Evolutionary conservation across 2,888 invertebrate genomes (phyloP).

Genomic region (Limenitis arthemis): DNA sequence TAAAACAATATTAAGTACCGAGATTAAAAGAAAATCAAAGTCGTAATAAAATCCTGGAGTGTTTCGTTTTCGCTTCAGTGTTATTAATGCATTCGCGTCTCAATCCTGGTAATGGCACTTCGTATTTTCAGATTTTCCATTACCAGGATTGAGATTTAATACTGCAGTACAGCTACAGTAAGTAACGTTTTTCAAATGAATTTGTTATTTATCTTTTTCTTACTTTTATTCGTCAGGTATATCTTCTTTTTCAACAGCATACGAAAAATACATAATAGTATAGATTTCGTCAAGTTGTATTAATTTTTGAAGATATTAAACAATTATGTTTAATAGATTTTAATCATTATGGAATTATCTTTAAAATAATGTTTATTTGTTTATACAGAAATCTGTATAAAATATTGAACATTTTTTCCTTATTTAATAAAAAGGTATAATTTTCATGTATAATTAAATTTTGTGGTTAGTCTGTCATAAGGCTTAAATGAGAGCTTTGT

Average conservation of each 20-base stretch:
- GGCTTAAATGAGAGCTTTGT: constrained; percentile 3
- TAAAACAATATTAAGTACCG: not conserved
- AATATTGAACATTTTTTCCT: too few species aligned
- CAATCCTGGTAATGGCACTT: constrained; percentile 13
- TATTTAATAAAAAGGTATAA: not conserved
- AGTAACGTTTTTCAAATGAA: not conserved
- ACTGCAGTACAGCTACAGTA: not conserved
- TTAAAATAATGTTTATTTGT: too few species aligned
- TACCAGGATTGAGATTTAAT: too few species aligned
- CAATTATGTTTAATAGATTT: too few species aligned
- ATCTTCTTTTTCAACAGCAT: too few species aligned
- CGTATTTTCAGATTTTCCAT: too few species aligned
- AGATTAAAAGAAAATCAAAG: not conserved
- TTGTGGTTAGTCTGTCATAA: constrained; percentile 6
- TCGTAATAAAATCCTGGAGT: not conserved
- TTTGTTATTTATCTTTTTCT: not conserved
- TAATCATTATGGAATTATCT: too few species aligned
- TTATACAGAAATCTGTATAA: too few species aligned
- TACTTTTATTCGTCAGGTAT: not conserved
- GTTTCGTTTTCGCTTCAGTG: constrained; percentile 1
- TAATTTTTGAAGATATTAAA: too few species aligned
- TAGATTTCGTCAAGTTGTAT: too few species aligned
- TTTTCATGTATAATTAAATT: constrained; percentile 5
- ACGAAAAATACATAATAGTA: too few species aligned
- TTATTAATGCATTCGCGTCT: constrained; percentile 14